Evolutionary conservation across 1,140 invertebrate species (phyloP).

Genomic region (Zaprionus lachaisei): DNA sequence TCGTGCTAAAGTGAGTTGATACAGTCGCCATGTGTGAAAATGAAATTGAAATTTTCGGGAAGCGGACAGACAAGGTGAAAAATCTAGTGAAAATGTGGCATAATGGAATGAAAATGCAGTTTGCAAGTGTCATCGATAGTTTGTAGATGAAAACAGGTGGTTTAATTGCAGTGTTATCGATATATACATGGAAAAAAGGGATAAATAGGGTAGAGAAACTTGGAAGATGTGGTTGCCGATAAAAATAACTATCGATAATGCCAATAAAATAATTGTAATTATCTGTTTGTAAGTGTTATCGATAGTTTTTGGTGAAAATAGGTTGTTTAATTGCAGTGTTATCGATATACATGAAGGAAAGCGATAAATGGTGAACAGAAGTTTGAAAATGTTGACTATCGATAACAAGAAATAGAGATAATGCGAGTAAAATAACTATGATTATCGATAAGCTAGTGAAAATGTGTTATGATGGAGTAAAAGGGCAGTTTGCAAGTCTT

Average conservation of each 20-base stretch:
- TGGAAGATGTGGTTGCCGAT: too few relatives aligned
- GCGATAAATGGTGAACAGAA: too few relatives aligned
- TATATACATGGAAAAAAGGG: background rate
- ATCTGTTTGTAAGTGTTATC: background rate
- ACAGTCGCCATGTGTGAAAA: constrained; percentile 40
- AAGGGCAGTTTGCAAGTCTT: background rate
- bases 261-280: too few relatives aligned
- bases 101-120: background rate
- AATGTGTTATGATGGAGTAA: background rate
- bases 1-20: constrained; percentile 41
- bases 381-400: too few relatives aligned
- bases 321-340: background rate
- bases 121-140: constrained; percentile 11
- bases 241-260: background rate
- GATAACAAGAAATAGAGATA: too few relatives aligned
- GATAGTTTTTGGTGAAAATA: background rate
- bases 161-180: background rate
- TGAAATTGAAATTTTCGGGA: constrained; percentile 26
- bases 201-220: background rate
- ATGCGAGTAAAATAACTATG: too few relatives aligned
- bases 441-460: constrained; percentile 12
- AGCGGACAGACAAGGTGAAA: background rate
- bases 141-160: background rate
- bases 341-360: background rate
- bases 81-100: constrained; percentile 22